Conservation (phyloP, 2,797 vertebrate genomes). For the Enteromius trimaculatus region DNA sequence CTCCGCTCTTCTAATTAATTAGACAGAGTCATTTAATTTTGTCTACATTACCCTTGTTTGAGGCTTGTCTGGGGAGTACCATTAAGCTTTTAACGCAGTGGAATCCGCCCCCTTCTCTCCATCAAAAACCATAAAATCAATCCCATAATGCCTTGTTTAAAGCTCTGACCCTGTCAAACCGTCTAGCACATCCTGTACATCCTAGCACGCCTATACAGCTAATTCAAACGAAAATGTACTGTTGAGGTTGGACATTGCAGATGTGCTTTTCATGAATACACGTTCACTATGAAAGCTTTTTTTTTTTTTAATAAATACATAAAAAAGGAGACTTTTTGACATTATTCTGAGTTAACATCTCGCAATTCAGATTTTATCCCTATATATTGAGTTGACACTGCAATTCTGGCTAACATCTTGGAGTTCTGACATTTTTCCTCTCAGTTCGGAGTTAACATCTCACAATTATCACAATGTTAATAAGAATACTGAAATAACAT, state of each 20-base stretch:
- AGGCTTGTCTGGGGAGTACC: conserved; percentile 37
- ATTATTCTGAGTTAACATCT: not conserved
- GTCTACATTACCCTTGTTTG: conserved; percentile 48
- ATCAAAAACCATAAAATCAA: conserved; percentile 35
- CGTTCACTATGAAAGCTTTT: not conserved
- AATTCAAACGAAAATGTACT: conserved; percentile 11
- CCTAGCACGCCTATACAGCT: not conserved
- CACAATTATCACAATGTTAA: too few species aligned
- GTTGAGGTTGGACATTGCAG: not conserved
- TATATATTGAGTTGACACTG: not conserved
- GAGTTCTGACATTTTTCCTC: not conserved
- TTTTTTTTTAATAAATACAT: not conserved
- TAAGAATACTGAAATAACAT: not conserved
- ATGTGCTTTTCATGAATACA: conserved; percentile 13
- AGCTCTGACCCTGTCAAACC: conserved; percentile 13
- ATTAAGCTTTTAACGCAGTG: conserved; percentile 39
- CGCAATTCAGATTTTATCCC: not conserved
- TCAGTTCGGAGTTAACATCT: not conserved
- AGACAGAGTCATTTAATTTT: conserved; percentile 56
- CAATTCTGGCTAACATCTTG: not conserved
- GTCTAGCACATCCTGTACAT: not conserved
- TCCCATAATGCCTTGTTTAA: not conserved
- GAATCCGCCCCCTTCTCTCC: not conserved
- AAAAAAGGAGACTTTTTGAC: not conserved
- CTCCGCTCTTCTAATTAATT: conserved; percentile 66